Evolutionary conservation across 2,113 vertebrate species (phyloP), one percentile per base, ranked within the genome.

Genomic region (Actenoides lindsayi): DNA sequence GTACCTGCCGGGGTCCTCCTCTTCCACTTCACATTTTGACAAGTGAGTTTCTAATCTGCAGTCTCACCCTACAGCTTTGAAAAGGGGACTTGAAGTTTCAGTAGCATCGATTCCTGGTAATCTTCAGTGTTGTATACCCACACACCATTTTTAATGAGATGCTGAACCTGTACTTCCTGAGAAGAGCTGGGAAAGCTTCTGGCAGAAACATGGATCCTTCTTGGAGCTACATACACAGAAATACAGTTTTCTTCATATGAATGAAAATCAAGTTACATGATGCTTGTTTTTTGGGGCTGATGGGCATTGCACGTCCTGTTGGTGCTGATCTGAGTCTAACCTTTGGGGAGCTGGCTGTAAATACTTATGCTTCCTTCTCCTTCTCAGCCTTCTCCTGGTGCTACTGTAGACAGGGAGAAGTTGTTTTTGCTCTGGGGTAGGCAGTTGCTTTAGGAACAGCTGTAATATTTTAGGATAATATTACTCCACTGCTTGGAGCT

Each of bases 291-390:
- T 27, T 75, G 65, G n/a, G 18, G 24, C 56, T 48, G 25, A 10
- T 81, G 46, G 30, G 12, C 30, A 1, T 16, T 54, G 17, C 23
- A 1, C 8, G 8, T 68, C 39, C 25, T 7, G 31, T 16, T 0
- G 1, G 9, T 71, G 48, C 35, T 83, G 37, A 23, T 59, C 56
- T 60, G 77, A 73, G 28, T 25, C 9, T 69, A 13, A 19, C 28
- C 16, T 10, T 0, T 42, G 19, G 39, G 54, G 48, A 83, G 17
- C 63, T 89, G n/a, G 2, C 25, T 83, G 12, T 76, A 5, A 25
- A 10, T 10, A 6, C 53, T 56, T 13, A 13, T 24, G 12, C 67
- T 76, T 63, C 21, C 11, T 50, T 8, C 16, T 68, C 24, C 19
- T 65, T 48, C 28, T 75, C 62, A 27, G 30, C 25, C 31, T 46